Conservation (phyloP, 2,888 invertebrate genomes). For the Dynastes maya region DNA sequence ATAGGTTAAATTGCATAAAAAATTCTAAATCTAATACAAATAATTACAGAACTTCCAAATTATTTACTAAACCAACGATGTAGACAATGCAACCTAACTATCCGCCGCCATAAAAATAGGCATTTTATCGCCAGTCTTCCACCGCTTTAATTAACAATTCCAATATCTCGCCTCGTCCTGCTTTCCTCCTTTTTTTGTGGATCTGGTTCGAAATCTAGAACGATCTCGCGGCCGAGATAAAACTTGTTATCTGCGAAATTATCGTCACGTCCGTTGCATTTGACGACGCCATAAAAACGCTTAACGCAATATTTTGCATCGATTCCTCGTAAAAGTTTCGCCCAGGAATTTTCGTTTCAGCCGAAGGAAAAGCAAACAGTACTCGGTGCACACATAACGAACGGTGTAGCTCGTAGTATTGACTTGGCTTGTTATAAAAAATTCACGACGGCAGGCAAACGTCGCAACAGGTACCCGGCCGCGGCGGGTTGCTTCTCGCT, state of each 20-base stretch:
- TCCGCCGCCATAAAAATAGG: neutral
- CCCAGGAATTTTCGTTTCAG: no score
- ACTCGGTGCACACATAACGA: neutral
- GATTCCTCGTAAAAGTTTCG: neutral
- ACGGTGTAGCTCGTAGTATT: neutral
- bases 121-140: neutral
- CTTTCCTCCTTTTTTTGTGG: neutral
- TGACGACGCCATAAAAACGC: slow-evolving; percentile 1
- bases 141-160: neutral
- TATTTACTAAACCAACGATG: no score
- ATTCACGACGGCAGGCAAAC: slow-evolving; percentile 1
- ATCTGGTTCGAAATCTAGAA: no score
- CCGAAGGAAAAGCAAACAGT: no score
- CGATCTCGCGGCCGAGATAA: neutral
- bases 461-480: slow-evolving; percentile 8
- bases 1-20: no score
- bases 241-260: slow-evolving; percentile 4
- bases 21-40: no score
- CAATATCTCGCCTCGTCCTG: neutral
- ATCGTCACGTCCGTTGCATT: slow-evolving; percentile 1
- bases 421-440: slow-evolving; percentile 12
- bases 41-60: no score
- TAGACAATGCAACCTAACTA: neutral
- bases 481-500: neutral
- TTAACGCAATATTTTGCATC: slow-evolving; percentile 15